Conservation (phyloP, 2,888 invertebrate species). For the Odiellus spinosus region DNA sequence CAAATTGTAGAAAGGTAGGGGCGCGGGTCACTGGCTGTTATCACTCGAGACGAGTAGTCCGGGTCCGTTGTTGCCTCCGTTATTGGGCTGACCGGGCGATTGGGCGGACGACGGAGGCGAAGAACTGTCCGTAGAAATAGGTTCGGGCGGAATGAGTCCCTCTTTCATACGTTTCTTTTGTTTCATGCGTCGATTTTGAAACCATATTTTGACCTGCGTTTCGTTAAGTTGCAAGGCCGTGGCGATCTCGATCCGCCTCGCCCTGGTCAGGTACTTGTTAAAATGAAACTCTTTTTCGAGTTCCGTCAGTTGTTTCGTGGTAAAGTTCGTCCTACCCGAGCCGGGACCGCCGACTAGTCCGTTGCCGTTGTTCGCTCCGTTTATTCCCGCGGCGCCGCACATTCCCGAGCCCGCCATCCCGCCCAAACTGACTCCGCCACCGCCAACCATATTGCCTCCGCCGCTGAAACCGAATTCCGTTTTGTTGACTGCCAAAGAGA, state of each 20-base stretch:
- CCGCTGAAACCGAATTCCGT: conserved; percentile 19
- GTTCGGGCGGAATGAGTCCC: conserved; percentile 47
- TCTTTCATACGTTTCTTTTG: conserved; percentile 95
- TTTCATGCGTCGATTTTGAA: conserved; percentile 96
- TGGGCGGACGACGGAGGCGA: neutral
- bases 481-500: conserved; percentile 22
- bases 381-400: too few species aligned
- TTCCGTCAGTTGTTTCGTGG: conserved; percentile 97
- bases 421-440: too few species aligned
- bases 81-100: too few species aligned
- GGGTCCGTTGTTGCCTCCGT: too few species aligned
- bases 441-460: neutral
- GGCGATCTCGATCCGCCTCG: conserved; percentile 93
- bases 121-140: neutral
- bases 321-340: conserved; percentile 93
- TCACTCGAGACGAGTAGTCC: too few species aligned
- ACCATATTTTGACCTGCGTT: conserved; percentile 80
- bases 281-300: conserved; percentile 99
- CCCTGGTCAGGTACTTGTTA: conserved; percentile 94
- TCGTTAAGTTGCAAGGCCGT: conserved; percentile 90
- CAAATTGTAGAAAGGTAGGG: too few species aligned
- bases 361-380: conserved; percentile 5
- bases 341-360: conserved; percentile 6
- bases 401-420: too few species aligned
- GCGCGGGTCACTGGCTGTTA: too few species aligned